These are phyloP conservation scores for Rhagologus leucostigma DNA, from an alignment of 2,113 vertebrate species.

Conservation along the genomic window DNA sequence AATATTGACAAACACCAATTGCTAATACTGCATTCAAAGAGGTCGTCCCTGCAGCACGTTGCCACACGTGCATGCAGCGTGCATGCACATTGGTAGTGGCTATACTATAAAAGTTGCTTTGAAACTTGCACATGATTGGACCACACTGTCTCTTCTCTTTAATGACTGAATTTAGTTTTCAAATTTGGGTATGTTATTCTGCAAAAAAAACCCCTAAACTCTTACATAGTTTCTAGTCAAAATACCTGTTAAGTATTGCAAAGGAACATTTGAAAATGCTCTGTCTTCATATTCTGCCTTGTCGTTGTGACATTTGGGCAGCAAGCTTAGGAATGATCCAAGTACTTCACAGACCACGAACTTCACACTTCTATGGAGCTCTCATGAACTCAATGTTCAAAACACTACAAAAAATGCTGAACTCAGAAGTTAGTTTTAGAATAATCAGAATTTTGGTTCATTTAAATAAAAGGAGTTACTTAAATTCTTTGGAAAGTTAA, in stretches of 20 bases:
- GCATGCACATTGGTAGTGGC: fast-evolving
- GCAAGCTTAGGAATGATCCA: not conserved
- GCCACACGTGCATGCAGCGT: too few relatives aligned
- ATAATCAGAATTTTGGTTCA: not conserved
- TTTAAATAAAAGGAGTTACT: not conserved
- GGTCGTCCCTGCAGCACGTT: not conserved
- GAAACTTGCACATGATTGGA: not conserved
- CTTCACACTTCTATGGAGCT: not conserved
- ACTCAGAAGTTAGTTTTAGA: not conserved
- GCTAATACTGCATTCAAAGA: not conserved
- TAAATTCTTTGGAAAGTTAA: not conserved
- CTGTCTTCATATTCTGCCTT: not conserved
- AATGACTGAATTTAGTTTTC: not conserved
- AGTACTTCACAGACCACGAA: not conserved
- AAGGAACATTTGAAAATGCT: not conserved
- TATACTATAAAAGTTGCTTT: not conserved
- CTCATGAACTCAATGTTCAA: not conserved
- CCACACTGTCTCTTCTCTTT: not conserved
- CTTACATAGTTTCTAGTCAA: not conserved
- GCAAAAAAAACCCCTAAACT: not conserved
- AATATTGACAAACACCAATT: not conserved
- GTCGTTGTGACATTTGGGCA: not conserved
- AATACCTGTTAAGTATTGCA: not conserved
- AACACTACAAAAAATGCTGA: not conserved
- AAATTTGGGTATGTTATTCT: not conserved